A percentile compares a stretch with the other conserved stretches of the same genome.
Evolutionary conservation across 1,140 invertebrate species (phyloP).

Genomic region (Orchestia grillus): DNA sequence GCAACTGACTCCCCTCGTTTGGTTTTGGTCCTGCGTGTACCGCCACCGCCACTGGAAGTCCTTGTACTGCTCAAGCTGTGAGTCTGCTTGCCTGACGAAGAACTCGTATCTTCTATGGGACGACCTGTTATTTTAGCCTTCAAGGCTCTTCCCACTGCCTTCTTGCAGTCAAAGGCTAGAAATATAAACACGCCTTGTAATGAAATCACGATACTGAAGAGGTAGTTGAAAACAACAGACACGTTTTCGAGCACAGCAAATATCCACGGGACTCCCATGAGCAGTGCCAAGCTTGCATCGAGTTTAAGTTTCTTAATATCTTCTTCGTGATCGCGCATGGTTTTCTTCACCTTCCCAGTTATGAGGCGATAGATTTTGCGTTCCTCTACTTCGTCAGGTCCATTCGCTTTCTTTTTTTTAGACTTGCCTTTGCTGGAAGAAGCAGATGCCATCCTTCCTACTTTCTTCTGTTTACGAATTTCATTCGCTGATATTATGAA

Average conservation of each 20-base stretch:
- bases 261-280: constrained; percentile 33
- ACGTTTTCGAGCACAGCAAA: constrained; percentile 65
- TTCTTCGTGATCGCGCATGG: constrained; percentile 3
- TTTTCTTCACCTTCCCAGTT: constrained; percentile 16
- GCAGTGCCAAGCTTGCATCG: neutral
- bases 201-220: constrained; percentile 71
- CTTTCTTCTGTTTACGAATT: constrained; percentile 73
- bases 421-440: neutral
- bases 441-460: neutral
- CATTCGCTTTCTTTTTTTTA: neutral
- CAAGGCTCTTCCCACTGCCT: constrained; percentile 72
- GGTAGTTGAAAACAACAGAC: constrained; percentile 71
- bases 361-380: neutral
- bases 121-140: constrained; percentile 18
- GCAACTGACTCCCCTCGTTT: neutral
- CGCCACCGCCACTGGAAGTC: neutral
- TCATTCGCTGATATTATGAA: constrained; percentile 74
- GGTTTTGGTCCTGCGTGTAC: neutral
- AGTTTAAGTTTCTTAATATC: neutral
- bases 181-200: constrained; percentile 79
- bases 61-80: neutral
- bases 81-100: neutral
- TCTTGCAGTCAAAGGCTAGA: constrained; percentile 80
- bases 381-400: neutral
- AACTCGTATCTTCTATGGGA: neutral